Evolutionary conservation across 2,113 vertebrate species (phyloP).

Genomic region (Myotis davidii): DNA sequence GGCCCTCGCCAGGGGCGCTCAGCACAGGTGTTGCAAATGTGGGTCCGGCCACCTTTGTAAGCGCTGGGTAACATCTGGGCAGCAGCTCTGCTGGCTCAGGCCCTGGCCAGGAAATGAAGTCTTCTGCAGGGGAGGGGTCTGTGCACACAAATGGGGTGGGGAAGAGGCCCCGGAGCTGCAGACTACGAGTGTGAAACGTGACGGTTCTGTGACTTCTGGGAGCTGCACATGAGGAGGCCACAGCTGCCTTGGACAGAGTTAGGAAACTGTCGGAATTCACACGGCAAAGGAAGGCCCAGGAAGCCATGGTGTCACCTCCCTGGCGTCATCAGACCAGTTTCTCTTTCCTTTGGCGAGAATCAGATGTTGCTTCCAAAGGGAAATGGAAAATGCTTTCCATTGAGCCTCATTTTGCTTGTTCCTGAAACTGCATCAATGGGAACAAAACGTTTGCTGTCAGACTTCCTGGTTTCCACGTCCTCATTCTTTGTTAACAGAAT

Average conservation of each 20-base stretch:
- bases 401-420: neutral
- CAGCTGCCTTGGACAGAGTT: neutral
- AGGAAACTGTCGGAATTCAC: conserved; percentile 41
- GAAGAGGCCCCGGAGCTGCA: neutral
- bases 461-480: neutral
- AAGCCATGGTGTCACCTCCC: fast-evolving
- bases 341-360: neutral
- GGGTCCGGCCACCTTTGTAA: neutral
- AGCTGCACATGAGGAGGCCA: fast-evolving
- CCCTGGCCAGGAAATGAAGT: conserved; percentile 76
- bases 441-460: neutral
- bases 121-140: neutral
- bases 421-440: neutral
- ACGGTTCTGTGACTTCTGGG: conserved; percentile 44
- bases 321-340: fast-evolving
- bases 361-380: fast-evolving
- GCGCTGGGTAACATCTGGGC: conserved; percentile 61
- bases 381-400: neutral
- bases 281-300: conserved; percentile 1
- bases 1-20: neutral
- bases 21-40: conserved; percentile 50
- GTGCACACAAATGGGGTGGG: neutral
- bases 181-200: conserved; percentile 39
- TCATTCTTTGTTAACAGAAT: neutral
- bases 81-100: conserved; percentile 54